A percentile compares a stretch with the other conserved stretches of the same genome.
Conservation (phyloP, 2,888 invertebrate species). For the Vesta saturnalis region DNA sequence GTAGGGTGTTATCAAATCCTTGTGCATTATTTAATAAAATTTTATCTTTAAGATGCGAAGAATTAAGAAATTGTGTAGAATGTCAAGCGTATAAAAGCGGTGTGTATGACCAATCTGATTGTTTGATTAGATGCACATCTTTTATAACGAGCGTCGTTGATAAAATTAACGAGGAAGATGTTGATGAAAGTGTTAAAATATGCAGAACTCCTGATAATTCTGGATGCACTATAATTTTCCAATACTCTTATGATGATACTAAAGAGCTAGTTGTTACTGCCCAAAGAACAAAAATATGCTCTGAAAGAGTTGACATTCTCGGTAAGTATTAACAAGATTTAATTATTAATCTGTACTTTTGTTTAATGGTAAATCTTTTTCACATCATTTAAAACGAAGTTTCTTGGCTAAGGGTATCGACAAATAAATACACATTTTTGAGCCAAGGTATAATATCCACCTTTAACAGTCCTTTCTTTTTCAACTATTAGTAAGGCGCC, state of each 20-base stretch:
- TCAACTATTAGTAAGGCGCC: too few species aligned
- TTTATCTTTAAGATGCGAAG: slow-evolving; percentile 65
- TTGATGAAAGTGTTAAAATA: slow-evolving; percentile 53
- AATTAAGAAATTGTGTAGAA: slow-evolving; percentile 75
- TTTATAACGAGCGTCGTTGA: slow-evolving; percentile 57
- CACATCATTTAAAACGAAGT: too few species aligned
- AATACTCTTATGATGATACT: slow-evolving; percentile 59
- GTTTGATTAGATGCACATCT: slow-evolving; percentile 51
- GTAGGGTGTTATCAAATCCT: too few species aligned
- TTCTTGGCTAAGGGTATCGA: too few species aligned
- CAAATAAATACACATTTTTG: too few species aligned
- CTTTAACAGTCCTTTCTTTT: too few species aligned
- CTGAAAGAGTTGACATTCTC: slow-evolving; percentile 61
- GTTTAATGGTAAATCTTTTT: too few species aligned
- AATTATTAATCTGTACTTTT: too few species aligned
- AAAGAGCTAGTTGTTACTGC: slow-evolving; percentile 59
- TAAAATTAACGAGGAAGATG: slow-evolving; percentile 51
- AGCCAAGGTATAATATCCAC: too few species aligned
- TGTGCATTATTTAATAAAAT: neutral
- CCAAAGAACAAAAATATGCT: slow-evolving; percentile 61
- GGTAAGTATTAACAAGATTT: too few species aligned
- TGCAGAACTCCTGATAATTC: slow-evolving; percentile 61
- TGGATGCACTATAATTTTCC: slow-evolving; percentile 63
- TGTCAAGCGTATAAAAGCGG: slow-evolving; percentile 68
- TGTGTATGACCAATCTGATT: slow-evolving; percentile 50